A percentile compares a stretch with the other conserved stretches of the same genome.
These are phyloP conservation scores for Columba livia DNA, from an alignment of 2,113 vertebrate genomes.

Conservation along the genomic window DNA sequence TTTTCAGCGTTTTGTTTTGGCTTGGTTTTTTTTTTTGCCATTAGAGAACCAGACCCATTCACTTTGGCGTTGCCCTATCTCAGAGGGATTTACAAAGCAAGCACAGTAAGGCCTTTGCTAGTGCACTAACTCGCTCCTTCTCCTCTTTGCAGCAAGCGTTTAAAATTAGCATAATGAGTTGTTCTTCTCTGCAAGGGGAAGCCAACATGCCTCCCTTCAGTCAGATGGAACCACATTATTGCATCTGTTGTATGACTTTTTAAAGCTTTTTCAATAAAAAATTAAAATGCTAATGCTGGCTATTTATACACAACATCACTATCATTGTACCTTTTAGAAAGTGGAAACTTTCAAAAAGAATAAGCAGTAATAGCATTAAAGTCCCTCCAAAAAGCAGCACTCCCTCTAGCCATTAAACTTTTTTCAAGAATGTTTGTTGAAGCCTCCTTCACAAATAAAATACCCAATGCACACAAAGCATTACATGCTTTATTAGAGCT, in stretches of 20 bases:
- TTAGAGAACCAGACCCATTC: background rate
- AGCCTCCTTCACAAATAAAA: background rate
- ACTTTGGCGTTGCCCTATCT: background rate
- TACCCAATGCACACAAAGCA: background rate
- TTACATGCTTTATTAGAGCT: background rate
- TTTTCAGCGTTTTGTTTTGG: background rate
- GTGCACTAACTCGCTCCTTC: background rate
- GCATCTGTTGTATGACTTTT: background rate
- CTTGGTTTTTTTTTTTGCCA: background rate
- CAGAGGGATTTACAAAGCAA: background rate
- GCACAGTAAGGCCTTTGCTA: background rate
- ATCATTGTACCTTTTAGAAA: background rate
- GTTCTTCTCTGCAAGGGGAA: background rate
- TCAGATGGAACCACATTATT: background rate
- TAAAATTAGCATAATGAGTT: background rate
- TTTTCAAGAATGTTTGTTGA: background rate
- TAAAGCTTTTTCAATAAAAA: background rate
- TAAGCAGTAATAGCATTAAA: background rate
- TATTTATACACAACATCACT: background rate
- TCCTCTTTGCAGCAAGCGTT: background rate
- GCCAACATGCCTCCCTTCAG: rapidly evolving
- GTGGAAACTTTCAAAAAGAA: background rate
- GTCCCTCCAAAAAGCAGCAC: background rate
- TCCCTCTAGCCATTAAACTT: background rate
- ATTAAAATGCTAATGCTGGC: background rate